phyloP scores from a whole-genome alignment of 1,140 invertebrate species.

The Periplaneta americana region DNA sequence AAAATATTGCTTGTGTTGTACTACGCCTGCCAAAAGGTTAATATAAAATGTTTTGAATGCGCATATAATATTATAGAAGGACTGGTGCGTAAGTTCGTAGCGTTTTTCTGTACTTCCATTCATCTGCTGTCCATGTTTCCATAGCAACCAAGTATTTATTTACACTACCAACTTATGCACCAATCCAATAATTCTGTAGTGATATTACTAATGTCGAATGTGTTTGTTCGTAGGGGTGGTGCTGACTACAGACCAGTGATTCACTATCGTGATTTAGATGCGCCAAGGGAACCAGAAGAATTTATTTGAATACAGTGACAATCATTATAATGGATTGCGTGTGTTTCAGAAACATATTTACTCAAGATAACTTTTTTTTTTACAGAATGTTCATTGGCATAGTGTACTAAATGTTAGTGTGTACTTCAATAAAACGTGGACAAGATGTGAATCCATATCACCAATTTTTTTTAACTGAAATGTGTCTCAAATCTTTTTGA shows the following conservation, averaged over 20 bases:
- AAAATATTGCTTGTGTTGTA: no score
- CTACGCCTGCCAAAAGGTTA: no score
- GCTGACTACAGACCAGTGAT: slow-evolving; percentile 78
- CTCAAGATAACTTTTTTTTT: neutral
- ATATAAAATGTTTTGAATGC: neutral
- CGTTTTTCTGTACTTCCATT: no score
- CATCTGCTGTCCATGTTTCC: no score
- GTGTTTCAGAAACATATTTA: neutral
- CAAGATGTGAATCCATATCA: neutral
- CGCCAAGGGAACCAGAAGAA: slow-evolving; percentile 80
- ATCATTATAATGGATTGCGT: neutral
- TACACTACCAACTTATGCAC: no score
- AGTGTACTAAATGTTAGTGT: neutral
- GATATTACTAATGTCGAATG: neutral
- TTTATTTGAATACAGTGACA: slow-evolving; percentile 53
- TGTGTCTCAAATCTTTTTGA: neutral
- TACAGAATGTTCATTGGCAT: neutral
- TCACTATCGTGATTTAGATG: slow-evolving; percentile 88
- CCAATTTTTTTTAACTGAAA: neutral
- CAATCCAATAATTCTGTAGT: neutral
- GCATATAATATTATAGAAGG: neutral
- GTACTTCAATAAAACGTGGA: neutral
- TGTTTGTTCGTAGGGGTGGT: slow-evolving; percentile 44
- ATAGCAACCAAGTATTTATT: no score
- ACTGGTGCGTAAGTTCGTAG: neutral